These are phyloP conservation scores for Himalopsyche kuldschensis DNA, from an alignment of 2,888 invertebrate species.

Conservation along the genomic window DNA sequence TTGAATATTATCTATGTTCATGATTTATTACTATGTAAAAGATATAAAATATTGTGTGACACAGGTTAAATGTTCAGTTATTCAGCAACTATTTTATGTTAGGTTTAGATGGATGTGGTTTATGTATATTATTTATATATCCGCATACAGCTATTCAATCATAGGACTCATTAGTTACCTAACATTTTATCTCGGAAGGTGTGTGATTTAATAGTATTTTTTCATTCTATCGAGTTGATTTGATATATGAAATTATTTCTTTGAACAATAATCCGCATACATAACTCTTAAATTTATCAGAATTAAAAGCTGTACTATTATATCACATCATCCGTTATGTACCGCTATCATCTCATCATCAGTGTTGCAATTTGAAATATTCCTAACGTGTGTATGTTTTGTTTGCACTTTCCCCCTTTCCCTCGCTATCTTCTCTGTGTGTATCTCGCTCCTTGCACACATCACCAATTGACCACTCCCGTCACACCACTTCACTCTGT, in stretches of 20 bases:
- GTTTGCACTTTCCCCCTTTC: conserved; percentile 22
- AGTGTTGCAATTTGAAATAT: conserved; percentile 5
- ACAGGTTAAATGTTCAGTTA: too few relatives aligned
- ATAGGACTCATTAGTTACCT: neutral
- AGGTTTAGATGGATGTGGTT: neutral
- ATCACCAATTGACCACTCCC: conserved; percentile 17
- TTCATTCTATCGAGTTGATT: neutral
- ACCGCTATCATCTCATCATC: neutral
- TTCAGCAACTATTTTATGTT: neutral
- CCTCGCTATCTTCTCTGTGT: conserved; percentile 31
- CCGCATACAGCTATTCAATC: neutral
- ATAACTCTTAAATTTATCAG: neutral
- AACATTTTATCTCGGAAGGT: neutral
- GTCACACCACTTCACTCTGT: neutral
- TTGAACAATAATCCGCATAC: neutral
- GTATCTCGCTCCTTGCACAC: conserved; percentile 16
- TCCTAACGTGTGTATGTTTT: conserved; percentile 29
- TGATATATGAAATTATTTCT: neutral
- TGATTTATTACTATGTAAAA: too few relatives aligned
- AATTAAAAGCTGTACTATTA: neutral
- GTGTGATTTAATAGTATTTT: neutral
- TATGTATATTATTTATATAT: neutral
- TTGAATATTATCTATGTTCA: too few relatives aligned
- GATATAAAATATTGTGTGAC: too few relatives aligned
- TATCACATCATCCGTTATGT: neutral